Conservation (phyloP, 2,888 invertebrate genomes). For the Idaea dimidiata region DNA sequence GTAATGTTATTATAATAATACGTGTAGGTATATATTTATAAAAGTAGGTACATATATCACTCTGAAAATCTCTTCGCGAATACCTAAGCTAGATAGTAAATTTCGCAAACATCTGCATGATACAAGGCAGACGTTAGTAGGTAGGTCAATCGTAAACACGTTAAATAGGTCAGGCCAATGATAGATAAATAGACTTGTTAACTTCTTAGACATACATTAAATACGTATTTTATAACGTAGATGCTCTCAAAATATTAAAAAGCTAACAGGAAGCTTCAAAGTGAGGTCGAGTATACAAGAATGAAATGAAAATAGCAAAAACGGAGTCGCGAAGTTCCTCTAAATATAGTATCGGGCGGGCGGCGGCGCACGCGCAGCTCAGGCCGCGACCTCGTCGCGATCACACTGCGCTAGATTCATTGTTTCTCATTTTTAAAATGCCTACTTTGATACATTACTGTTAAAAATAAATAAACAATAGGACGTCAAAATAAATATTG, state of each 20-base stretch:
- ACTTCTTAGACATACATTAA: conserved; percentile 5
- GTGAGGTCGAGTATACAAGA: conserved; percentile 62
- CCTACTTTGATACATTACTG: conserved; percentile 14
- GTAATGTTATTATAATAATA: too few relatives aligned
- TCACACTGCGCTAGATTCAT: conserved; percentile 31
- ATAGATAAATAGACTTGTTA: conserved; percentile 1
- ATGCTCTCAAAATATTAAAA: conserved; percentile 18
- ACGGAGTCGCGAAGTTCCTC: conserved; percentile 74
- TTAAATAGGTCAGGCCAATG: conserved; percentile 1
- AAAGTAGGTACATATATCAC: too few relatives aligned
- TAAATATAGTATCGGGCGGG: conserved; percentile 73
- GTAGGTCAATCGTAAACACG: not conserved
- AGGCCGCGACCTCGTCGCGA: conserved; percentile 60
- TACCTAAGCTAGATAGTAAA: not conserved
- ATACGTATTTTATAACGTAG: conserved; percentile 5
- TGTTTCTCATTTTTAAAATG: conserved; percentile 29
- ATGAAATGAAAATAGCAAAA: conserved; percentile 79
- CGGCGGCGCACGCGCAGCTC: conserved; percentile 44
- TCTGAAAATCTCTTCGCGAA: not conserved
- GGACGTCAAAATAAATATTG: not conserved
- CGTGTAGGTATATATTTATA: too few relatives aligned
- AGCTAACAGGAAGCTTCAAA: conserved; percentile 53
- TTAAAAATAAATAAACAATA: conserved; percentile 11
- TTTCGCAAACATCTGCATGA: not conserved
- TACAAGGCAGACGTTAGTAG: not conserved